phyloP scores from a whole-genome alignment of 2,888 invertebrate species.

The Diabrotica balteata region DNA sequence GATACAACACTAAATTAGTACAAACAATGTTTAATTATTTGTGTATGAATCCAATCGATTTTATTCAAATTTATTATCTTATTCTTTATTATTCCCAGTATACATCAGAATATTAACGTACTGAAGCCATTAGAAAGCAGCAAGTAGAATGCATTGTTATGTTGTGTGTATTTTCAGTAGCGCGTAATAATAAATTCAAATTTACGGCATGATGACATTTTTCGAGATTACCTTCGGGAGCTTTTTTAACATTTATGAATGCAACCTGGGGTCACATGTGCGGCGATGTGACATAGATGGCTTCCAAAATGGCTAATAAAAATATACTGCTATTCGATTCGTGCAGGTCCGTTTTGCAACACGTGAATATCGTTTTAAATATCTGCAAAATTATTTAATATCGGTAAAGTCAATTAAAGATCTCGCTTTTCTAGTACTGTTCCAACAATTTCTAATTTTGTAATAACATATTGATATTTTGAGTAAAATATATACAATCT shows the following conservation, averaged over 20 bases:
- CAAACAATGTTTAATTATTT: too few species aligned
- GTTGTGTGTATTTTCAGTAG: constrained; percentile 30
- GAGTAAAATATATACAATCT: too few species aligned
- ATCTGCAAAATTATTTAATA: too few species aligned
- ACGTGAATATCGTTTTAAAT: too few species aligned
- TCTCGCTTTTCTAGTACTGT: constrained; percentile 10
- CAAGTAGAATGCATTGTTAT: neutral
- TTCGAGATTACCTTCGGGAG: constrained; percentile 53
- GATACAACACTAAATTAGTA: too few species aligned
- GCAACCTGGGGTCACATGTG: constrained; percentile 56
- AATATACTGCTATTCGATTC: constrained; percentile 60
- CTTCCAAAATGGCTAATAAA: constrained; percentile 58
- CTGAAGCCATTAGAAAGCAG: too few species aligned
- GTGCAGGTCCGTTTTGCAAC: constrained; percentile 27
- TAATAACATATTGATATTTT: too few species aligned
- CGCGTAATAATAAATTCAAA: constrained; percentile 42
- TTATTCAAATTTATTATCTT: too few species aligned
- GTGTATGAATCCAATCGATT: too few species aligned
- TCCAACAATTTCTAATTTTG: constrained; percentile 22
- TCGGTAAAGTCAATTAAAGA: neutral
- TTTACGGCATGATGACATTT: constrained; percentile 52
- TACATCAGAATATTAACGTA: too few species aligned
- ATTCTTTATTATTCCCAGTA: too few species aligned
- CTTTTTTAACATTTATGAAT: constrained; percentile 55
- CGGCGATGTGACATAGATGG: constrained; percentile 56